Base-by-base conservation (phyloP, 1,140 invertebrate species). In the Solen grandis region DNA sequence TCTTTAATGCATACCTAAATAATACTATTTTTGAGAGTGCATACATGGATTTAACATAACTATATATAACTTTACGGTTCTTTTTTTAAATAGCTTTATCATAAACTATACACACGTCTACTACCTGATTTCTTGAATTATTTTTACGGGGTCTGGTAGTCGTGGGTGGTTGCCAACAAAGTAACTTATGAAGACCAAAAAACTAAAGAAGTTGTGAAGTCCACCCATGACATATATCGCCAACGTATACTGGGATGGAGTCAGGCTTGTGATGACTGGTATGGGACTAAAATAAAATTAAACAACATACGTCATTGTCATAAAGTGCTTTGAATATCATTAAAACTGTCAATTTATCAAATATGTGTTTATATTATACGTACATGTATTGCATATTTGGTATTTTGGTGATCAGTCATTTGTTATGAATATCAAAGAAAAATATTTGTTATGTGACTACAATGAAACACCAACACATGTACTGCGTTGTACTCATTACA, bases 91-190 rank as follows among this genome's bases (percentile, higher is more conserved):
- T 50, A 14, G 46, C 13, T 14, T 50, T 50, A 14, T 14, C 13
- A n/a, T 50, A 50, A 13, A 13, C n/a, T n/a, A 14, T n/a, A 14
- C 46, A 13, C 13, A 50, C 13, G n/a, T 50, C 13, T 50, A 19
- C 2, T 70, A 70, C 79, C 55, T 72, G 66, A 65, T 66, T 16
- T 70, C 16, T 10, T 41, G 31, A 36, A 31, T 73, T 27, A 85
- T 25, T 41, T 84, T 75, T 27, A 27, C 38, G 14, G 55, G 60
- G 4, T 55, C 54, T 0, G 86, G 88, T 36, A 88, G 81, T 4
- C 81, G 81, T 13, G 91, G 90, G 52, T 85, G 86, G 80, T 92
- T 90, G 50, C 88, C 87, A 16, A 92, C 70, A 75, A 91, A 86
- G 81, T 88, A 92, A 38, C 86, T 90, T 65, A 90, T 74, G 50